A percentile compares a stretch with the other conserved stretches of the same genome.
phyloP scores from a whole-genome alignment of 2,797 vertebrate genomes.

The Phoeniculus purpureus region DNA sequence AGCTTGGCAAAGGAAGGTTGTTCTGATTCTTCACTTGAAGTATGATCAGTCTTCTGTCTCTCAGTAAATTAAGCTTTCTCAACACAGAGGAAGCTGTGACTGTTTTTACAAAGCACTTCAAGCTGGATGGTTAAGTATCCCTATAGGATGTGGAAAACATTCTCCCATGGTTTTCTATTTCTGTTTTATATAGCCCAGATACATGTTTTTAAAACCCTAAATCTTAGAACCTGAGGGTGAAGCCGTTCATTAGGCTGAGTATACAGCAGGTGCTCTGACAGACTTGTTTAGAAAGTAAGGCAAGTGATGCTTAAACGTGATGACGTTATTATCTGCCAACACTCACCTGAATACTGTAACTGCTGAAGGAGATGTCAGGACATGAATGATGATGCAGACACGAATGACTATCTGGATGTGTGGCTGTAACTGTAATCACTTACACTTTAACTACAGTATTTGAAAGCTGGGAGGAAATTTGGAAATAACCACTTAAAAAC shows the following conservation, averaged over 20 bases:
- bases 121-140: background rate
- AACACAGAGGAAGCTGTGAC: background rate
- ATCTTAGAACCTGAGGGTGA: background rate
- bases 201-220: background rate
- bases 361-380: background rate
- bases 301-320: background rate
- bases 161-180: background rate
- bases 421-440: background rate
- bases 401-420: background rate
- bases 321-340: background rate
- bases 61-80: background rate
- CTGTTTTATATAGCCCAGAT: background rate
- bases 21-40: background rate
- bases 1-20: background rate
- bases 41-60: background rate
- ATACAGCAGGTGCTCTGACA: background rate
- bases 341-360: background rate
- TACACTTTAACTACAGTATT: background rate
- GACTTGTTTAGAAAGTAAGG: background rate
- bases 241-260: background rate
- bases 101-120: too few relatives aligned
- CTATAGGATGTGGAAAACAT: background rate
- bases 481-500: background rate
- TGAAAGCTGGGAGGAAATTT: background rate
- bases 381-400: accelerated